Percentiles rank a stretch among this genome's conserved stretches.
phyloP scores from a whole-genome alignment of 2,888 invertebrate species.

The Pyrgus malvae region DNA sequence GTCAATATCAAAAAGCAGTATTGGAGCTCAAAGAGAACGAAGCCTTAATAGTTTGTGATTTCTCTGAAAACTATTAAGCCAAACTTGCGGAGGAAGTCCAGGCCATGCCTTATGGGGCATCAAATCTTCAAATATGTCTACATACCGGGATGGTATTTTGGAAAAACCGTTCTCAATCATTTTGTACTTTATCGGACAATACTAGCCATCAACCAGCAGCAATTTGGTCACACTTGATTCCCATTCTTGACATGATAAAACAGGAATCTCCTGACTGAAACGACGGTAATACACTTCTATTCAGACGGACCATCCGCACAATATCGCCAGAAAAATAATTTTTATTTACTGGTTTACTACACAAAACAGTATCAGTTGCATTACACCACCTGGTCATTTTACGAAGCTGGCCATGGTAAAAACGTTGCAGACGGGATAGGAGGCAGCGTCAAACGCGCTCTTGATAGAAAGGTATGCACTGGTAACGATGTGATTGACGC shows the following conservation, averaged over 20 bases:
- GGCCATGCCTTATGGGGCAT: constrained; percentile 37
- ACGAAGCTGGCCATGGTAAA: constrained; percentile 38
- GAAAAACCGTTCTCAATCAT: constrained; percentile 30
- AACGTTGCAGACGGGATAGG: constrained; percentile 39
- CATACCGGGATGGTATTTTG: constrained; percentile 36
- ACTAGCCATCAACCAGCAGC: constrained; percentile 33
- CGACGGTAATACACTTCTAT: constrained; percentile 33
- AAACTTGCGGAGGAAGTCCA: constrained; percentile 36
- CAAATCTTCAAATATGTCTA: constrained; percentile 32
- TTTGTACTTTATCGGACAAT: constrained; percentile 33
- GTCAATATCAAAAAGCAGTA: constrained; percentile 31
- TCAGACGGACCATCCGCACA: constrained; percentile 39
- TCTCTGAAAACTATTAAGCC: constrained; percentile 36
- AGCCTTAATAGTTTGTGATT: constrained; percentile 34
- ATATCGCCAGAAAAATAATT: constrained; percentile 39
- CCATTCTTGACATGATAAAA: constrained; percentile 26
- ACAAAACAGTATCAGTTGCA: constrained; percentile 28
- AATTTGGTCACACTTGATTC: constrained; percentile 35
- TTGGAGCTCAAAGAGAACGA: constrained; percentile 28
- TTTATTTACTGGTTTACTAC: constrained; percentile 32
- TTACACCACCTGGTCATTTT: constrained; percentile 38
- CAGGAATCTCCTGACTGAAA: constrained; percentile 22
- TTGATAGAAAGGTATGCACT: constrained; percentile 35
- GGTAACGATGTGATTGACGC: constrained; percentile 35
- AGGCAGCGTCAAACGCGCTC: constrained; percentile 34